Evolutionary conservation across 2,888 invertebrate species (phyloP).

Genomic region (Napeogenes inachia): DNA sequence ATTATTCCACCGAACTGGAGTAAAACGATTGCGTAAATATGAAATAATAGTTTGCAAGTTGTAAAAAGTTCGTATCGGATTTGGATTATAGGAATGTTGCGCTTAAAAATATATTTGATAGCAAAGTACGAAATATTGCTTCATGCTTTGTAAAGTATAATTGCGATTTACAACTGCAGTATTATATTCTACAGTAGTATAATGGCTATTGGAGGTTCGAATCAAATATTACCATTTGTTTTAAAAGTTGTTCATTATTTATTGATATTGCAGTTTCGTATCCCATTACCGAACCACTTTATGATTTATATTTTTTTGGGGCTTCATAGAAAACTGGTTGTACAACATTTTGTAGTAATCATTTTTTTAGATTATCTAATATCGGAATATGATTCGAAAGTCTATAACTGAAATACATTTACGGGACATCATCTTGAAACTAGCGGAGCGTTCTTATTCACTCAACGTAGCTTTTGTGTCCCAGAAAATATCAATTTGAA

Average conservation of each 20-base stretch:
- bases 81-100: conserved; percentile 22
- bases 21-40: conserved; percentile 33
- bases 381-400: conserved; percentile 40
- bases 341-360: not conserved
- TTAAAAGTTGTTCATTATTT: not conserved
- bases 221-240: conserved; percentile 4
- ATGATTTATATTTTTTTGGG: not conserved
- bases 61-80: conserved; percentile 29
- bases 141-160: conserved; percentile 21
- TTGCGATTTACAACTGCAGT: conserved; percentile 24
- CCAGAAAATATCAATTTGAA: conserved; percentile 67
- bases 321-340: conserved; percentile 5
- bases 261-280: not conserved
- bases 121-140: conserved; percentile 23
- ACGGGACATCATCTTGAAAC: conserved; percentile 57
- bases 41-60: conserved; percentile 30
- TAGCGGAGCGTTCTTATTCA: conserved; percentile 62
- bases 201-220: not conserved
- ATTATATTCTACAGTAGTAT: conserved; percentile 14
- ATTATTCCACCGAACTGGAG: conserved; percentile 40
- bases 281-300: too few relatives aligned
- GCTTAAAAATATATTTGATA: conserved; percentile 23
- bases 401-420: conserved; percentile 62
- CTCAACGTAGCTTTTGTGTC: conserved; percentile 65
- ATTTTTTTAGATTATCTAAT: conserved; percentile 9